Evolutionary conservation across 2,888 invertebrate species (phyloP).

Genomic region (Marasmarcha lunaedactyla): DNA sequence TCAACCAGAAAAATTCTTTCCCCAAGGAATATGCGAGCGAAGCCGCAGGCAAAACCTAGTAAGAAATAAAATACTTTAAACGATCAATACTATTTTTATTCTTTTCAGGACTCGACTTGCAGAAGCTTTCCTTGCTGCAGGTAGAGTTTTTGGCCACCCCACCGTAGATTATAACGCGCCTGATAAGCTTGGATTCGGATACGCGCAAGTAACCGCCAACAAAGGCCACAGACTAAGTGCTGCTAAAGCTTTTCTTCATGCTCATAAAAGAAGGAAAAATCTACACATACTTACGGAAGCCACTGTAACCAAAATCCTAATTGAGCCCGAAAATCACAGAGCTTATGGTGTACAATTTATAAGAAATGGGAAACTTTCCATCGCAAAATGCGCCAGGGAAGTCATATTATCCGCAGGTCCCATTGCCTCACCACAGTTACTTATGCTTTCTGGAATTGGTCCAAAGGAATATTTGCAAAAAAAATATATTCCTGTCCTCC

Average conservation of each 20-base stretch:
- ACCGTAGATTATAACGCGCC: constrained; percentile 73
- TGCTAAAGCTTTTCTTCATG: constrained; percentile 75
- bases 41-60: too few species aligned
- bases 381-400: constrained; percentile 78
- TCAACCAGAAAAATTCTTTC: too few species aligned
- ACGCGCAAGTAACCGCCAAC: constrained; percentile 60
- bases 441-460: constrained; percentile 88
- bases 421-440: constrained; percentile 88
- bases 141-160: constrained; percentile 65
- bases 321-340: constrained; percentile 67
- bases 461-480: constrained; percentile 67
- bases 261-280: constrained; percentile 73
- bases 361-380: constrained; percentile 57
- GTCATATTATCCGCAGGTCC: constrained; percentile 89
- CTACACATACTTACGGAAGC: constrained; percentile 61
- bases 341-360: constrained; percentile 79
- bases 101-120: constrained; percentile 58
- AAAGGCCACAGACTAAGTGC: constrained; percentile 76
- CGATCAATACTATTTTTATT: too few species aligned
- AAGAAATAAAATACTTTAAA: too few species aligned
- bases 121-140: constrained; percentile 72
- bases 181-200: constrained; percentile 72
- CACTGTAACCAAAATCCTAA: constrained; percentile 45
- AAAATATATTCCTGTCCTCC: constrained; percentile 71
- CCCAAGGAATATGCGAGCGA: too few species aligned